phyloP scores from a whole-genome alignment of 2,797 vertebrate genomes.

The Pantherophis vulpinus region DNA sequence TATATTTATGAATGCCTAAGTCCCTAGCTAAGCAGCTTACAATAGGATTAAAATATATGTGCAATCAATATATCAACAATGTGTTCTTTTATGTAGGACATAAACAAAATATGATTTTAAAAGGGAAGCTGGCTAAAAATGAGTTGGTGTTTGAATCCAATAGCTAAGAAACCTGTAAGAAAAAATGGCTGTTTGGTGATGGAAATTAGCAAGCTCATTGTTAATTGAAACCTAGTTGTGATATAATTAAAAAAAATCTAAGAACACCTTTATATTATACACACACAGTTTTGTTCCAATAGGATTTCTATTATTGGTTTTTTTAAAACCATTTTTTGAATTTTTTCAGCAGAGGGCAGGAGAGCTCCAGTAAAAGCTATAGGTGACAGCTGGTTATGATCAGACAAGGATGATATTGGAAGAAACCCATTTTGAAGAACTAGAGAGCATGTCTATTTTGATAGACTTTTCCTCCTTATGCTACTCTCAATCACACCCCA shows the following conservation, averaged over 20 bases:
- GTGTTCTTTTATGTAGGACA: not conserved
- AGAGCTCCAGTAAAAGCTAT: not conserved
- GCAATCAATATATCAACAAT: not conserved
- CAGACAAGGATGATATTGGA: not conserved
- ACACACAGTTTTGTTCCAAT: not conserved
- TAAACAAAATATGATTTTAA: not conserved
- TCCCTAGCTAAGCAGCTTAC: not conserved
- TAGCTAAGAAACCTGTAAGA: not conserved
- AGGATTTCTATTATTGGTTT: not conserved
- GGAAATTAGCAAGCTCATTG: not conserved
- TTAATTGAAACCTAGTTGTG: not conserved
- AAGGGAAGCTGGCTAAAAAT: not conserved
- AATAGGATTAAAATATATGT: not conserved
- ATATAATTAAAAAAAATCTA: not conserved
- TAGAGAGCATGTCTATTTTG: not conserved
- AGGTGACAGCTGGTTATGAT: rapidly evolving
- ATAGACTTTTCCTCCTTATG: not conserved
- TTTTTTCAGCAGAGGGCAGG: conserved; percentile 59
- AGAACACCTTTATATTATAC: not conserved
- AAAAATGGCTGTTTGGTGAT: not conserved
- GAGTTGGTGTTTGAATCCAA: not conserved
- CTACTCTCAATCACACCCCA: not conserved
- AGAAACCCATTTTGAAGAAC: not conserved
- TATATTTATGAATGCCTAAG: not conserved
- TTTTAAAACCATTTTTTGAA: rapidly evolving